Conservation (phyloP, 2,113 vertebrate genomes). For the Pedetes capensis region DNA sequence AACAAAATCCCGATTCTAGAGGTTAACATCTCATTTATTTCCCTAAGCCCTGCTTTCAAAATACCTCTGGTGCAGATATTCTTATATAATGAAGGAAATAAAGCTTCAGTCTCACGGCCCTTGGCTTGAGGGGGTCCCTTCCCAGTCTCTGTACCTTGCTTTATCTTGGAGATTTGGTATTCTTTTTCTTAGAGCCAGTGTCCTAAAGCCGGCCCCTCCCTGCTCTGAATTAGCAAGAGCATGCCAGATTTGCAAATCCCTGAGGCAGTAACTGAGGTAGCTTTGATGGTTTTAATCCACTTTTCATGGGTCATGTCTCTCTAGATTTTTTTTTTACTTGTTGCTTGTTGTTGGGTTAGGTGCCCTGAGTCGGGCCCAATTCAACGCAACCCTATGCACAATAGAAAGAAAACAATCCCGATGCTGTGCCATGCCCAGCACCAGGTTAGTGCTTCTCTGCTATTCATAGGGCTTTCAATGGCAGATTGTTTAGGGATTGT, state of each 20-base stretch:
- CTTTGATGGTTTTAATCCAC: neutral
- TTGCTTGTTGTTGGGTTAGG: too few species aligned
- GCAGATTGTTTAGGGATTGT: too few species aligned
- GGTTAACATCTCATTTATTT: neutral
- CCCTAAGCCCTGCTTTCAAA: neutral
- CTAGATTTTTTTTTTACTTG: neutral
- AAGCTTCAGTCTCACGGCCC: neutral
- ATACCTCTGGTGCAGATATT: neutral
- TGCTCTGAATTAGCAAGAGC: neutral
- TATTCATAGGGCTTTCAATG: too few species aligned
- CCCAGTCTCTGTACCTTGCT: neutral
- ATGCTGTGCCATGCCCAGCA: too few species aligned
- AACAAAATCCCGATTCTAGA: neutral
- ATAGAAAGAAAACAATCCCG: too few species aligned
- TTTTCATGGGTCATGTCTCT: neutral
- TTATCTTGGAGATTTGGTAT: neutral
- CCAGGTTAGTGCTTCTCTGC: too few species aligned
- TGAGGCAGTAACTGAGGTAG: neutral
- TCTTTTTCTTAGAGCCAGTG: neutral
- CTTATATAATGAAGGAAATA: neutral
- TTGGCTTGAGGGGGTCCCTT: neutral
- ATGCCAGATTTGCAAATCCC: neutral
- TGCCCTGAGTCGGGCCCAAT: too few species aligned
- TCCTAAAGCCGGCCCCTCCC: accelerated
- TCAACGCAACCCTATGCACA: too few species aligned